A percentile compares a stretch with the other conserved stretches of the same genome.
Conservation (phyloP, 2,797 vertebrate genomes). For the Paguma larvata region DNA sequence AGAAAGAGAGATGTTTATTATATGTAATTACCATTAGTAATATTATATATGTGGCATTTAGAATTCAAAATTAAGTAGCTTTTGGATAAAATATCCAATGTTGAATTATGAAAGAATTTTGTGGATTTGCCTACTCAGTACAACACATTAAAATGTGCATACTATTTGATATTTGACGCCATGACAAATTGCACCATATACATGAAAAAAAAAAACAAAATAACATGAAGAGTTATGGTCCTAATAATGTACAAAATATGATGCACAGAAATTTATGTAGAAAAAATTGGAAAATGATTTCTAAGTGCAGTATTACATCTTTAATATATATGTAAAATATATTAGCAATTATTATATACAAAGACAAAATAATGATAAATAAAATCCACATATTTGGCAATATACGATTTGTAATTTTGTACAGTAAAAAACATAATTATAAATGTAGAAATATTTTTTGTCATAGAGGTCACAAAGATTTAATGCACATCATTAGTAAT, state of each 20-base stretch:
- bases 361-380: neutral
- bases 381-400: neutral
- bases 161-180: neutral
- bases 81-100: slow-evolving; percentile 19
- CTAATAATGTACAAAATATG: neutral
- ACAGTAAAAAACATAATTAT: neutral
- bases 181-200: neutral
- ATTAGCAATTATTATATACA: neutral
- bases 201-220: neutral
- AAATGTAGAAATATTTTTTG: neutral
- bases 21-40: neutral
- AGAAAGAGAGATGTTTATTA: neutral
- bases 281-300: neutral
- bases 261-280: neutral
- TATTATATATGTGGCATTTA: neutral
- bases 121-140: neutral
- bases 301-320: neutral
- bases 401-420: neutral
- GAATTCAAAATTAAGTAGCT: neutral
- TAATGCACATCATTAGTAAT: neutral
- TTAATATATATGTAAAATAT: neutral
- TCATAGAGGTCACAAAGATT: neutral
- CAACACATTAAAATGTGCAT: neutral
- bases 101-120: slow-evolving; percentile 29
- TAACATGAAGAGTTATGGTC: neutral